These are phyloP conservation scores for Resseliella maxima DNA, from an alignment of 2,888 invertebrate genomes.

Conservation along the genomic window DNA sequence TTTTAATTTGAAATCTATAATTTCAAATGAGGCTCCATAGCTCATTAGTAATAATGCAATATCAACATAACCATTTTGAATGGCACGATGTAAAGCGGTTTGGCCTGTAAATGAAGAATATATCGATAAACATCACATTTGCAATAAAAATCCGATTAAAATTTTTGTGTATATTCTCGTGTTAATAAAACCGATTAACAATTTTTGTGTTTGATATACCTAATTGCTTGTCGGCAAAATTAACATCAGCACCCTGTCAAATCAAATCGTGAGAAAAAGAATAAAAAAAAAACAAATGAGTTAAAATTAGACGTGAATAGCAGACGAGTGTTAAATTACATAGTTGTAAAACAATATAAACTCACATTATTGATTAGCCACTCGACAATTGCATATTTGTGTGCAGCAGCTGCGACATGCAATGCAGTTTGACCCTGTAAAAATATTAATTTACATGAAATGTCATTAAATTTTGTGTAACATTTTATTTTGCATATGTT, in stretches of 20 bases:
- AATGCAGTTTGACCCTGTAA: conserved; percentile 78
- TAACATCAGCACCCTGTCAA: conserved; percentile 64
- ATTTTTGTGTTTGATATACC: too few species aligned
- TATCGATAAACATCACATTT: too few species aligned
- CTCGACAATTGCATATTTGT: conserved; percentile 74
- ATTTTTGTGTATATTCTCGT: not conserved
- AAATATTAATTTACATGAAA: too few species aligned
- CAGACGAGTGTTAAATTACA: too few species aligned
- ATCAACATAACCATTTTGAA: conserved; percentile 85
- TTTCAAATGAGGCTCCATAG: conserved; percentile 68
- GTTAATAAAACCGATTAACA: not conserved
- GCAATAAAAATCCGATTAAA: conserved; percentile 64
- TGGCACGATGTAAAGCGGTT: conserved; percentile 82
- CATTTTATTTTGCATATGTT: too few species aligned
- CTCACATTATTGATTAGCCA: conserved; percentile 76
- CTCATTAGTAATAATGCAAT: conserved; percentile 78
- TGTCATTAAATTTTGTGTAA: too few species aligned
- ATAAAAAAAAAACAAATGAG: not conserved
- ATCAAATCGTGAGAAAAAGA: not conserved
- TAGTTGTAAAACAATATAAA: conserved; percentile 6
- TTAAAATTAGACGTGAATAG: too few species aligned
- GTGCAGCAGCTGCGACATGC: conserved; percentile 83
- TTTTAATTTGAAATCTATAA: conserved; percentile 65
- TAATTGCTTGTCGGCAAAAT: conserved; percentile 57
- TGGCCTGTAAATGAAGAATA: conserved; percentile 81